Conservation (phyloP, 2,888 invertebrate species). For the Drosophila bunnanda region DNA sequence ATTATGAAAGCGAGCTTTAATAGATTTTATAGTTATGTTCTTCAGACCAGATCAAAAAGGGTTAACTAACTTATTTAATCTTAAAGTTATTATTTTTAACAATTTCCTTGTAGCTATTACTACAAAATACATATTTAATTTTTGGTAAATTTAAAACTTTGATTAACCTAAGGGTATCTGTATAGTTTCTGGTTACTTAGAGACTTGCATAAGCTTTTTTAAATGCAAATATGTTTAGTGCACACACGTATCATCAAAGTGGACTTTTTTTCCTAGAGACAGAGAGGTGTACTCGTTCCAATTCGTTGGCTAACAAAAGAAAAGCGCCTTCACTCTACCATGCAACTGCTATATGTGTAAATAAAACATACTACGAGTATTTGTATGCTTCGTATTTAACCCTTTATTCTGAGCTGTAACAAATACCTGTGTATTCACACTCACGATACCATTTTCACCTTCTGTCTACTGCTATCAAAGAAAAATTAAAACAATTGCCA, state of each 20-base stretch:
- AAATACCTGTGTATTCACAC: conserved; percentile 9
- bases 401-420: conserved; percentile 14
- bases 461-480: conserved; percentile 4
- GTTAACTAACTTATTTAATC: too few relatives aligned
- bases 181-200: not conserved
- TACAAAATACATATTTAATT: too few relatives aligned
- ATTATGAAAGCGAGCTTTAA: too few relatives aligned
- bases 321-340: conserved; percentile 29
- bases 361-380: conserved; percentile 9
- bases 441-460: conserved; percentile 11
- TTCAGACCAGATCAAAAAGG: too few relatives aligned
- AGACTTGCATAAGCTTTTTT: not conserved
- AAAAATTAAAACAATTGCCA: not conserved
- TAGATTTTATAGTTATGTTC: too few relatives aligned
- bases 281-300: conserved; percentile 15
- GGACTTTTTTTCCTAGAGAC: conserved; percentile 3
- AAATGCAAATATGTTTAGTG: conserved; percentile 2
- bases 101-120: too few relatives aligned
- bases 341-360: conserved; percentile 7
- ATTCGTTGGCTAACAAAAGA: conserved; percentile 30
- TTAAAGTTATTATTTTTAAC: too few relatives aligned
- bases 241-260: conserved; percentile 6
- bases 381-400: conserved; percentile 5
- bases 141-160: not conserved
- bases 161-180: not conserved